These are phyloP conservation scores for Mirounga angustirostris DNA, from an alignment of 2,113 vertebrate species.

Conservation along the genomic window DNA sequence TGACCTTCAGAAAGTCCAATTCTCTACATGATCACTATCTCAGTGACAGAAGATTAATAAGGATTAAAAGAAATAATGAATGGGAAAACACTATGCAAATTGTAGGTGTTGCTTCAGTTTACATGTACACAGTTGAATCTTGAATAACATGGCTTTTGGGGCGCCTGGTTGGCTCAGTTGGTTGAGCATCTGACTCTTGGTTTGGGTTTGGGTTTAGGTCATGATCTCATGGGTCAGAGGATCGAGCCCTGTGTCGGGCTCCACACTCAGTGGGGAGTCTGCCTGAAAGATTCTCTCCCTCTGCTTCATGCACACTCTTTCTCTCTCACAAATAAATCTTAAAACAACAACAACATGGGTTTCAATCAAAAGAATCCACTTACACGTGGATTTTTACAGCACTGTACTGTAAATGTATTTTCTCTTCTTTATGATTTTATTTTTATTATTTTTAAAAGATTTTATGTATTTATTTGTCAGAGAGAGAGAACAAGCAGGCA, in stretches of 20 bases:
- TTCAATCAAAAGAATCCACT: neutral
- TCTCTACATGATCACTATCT: constrained; percentile 34
- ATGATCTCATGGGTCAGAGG: neutral
- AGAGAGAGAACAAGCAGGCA: neutral
- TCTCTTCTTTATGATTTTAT: neutral
- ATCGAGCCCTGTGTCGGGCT: neutral
- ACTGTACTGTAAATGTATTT: neutral
- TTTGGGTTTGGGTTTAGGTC: neutral
- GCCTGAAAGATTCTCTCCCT: neutral
- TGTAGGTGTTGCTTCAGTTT: constrained; percentile 4
- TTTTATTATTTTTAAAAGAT: neutral
- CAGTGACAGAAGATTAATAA: neutral
- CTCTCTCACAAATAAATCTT: neutral
- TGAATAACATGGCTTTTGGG: neutral
- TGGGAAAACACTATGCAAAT: neutral
- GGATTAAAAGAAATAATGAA: neutral
- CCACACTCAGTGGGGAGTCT: neutral
- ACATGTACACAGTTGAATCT: neutral
- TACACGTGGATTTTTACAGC: neutral
- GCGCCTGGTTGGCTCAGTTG: neutral
- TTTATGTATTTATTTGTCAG: neutral
- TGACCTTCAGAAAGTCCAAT: constrained; percentile 33
- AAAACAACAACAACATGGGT: neutral
- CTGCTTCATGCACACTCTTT: neutral
- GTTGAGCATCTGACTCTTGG: neutral